These are phyloP conservation scores for Siniperca scherzeri DNA, from an alignment of 2,797 vertebrate genomes.

Conservation along the genomic window DNA sequence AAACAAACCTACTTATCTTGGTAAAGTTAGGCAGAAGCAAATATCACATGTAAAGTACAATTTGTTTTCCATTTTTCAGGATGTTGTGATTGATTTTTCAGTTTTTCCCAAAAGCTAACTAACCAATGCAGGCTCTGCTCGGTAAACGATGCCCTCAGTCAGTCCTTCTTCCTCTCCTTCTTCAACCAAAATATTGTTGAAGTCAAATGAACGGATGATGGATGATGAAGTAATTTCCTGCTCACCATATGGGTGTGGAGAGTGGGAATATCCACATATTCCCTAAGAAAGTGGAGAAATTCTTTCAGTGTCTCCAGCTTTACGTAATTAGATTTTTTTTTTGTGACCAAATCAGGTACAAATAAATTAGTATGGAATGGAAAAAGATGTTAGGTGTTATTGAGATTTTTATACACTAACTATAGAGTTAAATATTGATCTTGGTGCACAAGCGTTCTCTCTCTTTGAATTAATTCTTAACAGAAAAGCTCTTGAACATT, in stretches of 20 bases:
- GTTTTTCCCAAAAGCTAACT: constrained; percentile 73
- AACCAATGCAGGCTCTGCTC: constrained; percentile 96
- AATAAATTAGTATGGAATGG: constrained; percentile 71
- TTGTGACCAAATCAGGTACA: constrained; percentile 48
- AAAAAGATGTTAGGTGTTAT: constrained; percentile 54
- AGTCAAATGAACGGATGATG: constrained; percentile 91
- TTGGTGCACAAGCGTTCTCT: constrained; percentile 1
- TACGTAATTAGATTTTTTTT: constrained; percentile 36
- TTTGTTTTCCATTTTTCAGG: constrained; percentile 20
- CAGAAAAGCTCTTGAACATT: constrained; percentile 22
- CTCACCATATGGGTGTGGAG: constrained; percentile 93
- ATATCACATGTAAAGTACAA: constrained; percentile 14
- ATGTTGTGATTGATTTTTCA: constrained; percentile 46
- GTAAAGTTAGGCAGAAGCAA: constrained; percentile 27
- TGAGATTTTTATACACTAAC: background rate
- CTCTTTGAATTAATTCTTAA: constrained; percentile 20
- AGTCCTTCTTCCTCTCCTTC: constrained; percentile 90
- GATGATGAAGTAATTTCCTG: constrained; percentile 92
- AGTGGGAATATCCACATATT: constrained; percentile 85
- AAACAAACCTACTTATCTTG: constrained; percentile 23
- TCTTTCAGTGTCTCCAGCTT: constrained; percentile 78
- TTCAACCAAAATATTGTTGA: constrained; percentile 88
- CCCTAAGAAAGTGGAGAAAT: constrained; percentile 82
- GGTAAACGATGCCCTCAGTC: constrained; percentile 90
- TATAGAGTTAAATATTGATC: constrained; percentile 27